phyloP scores from a whole-genome alignment of 2,797 vertebrate genomes.

The Megalops cyprinoides region DNA sequence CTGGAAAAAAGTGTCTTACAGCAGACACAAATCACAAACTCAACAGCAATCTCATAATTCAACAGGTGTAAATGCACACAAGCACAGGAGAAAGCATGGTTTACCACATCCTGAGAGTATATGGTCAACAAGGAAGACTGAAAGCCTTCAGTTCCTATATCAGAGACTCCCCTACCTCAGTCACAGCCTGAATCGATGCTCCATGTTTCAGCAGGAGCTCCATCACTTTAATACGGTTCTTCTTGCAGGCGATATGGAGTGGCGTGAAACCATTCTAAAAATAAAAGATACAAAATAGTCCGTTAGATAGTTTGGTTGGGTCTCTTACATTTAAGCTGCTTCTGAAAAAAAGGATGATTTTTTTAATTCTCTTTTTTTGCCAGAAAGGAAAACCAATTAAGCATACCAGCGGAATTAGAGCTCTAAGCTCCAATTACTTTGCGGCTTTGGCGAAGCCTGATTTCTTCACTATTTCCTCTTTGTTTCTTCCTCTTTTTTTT shows the following conservation, averaged over 20 bases:
- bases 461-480: constrained; percentile 66
- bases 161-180: constrained; percentile 85
- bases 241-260: constrained; percentile 98
- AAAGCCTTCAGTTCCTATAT: not conserved
- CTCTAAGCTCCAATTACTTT: constrained; percentile 40
- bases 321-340: not conserved
- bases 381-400: constrained; percentile 49
- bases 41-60: not conserved
- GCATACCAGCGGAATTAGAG: constrained; percentile 36
- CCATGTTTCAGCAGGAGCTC: constrained; percentile 91
- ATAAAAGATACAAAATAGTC: constrained; percentile 15
- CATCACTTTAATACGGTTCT: constrained; percentile 98
- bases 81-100: no score
- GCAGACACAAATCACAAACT: not conserved
- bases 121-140: not conserved
- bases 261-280: constrained; percentile 97
- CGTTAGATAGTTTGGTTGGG: constrained; percentile 13
- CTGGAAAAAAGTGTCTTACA: not conserved
- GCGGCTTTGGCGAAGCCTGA: constrained; percentile 61
- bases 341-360: no score
- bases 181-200: constrained; percentile 90
- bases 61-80: no score
- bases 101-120: not conserved
- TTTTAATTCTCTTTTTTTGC: not conserved
- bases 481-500: constrained; percentile 34